Conservation (phyloP, 2,888 invertebrate genomes). For the Pecten maximus region DNA sequence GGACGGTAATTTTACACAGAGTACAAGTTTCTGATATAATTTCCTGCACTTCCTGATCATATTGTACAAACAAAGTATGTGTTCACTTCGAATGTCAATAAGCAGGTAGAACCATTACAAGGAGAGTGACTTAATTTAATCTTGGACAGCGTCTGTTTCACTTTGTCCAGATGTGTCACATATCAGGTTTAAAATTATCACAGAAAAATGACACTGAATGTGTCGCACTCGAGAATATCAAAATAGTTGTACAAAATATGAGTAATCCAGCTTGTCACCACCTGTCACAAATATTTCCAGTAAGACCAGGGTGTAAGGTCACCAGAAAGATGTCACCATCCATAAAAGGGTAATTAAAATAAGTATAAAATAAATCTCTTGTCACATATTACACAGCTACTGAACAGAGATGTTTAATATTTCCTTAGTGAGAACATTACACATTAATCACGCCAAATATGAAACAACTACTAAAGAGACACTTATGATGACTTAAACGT, state of each 20-base stretch:
- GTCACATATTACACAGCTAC: too few species aligned
- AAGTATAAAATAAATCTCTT: too few species aligned
- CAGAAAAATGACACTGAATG: background rate
- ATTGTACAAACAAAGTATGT: background rate
- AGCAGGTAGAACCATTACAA: background rate
- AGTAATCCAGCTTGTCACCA: background rate
- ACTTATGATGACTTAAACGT: too few species aligned
- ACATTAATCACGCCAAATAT: too few species aligned
- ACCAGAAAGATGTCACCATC: too few species aligned
- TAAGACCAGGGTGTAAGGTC: too few species aligned
- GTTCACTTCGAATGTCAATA: too few species aligned
- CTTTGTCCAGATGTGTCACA: background rate
- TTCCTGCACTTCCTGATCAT: slow-evolving; percentile 40
- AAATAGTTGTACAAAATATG: background rate
- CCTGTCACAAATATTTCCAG: too few species aligned
- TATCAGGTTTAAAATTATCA: background rate
- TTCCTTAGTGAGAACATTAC: too few species aligned
- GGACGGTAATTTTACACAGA: slow-evolving; percentile 48
- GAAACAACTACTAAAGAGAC: too few species aligned
- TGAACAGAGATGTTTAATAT: too few species aligned
- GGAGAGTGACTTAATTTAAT: background rate
- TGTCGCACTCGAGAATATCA: background rate
- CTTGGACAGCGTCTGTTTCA: background rate
- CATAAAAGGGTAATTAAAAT: too few species aligned
- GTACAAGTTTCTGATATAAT: slow-evolving; percentile 38